Conservation (phyloP, 2,113 vertebrate genomes). For the Daboia siamensis region DNA sequence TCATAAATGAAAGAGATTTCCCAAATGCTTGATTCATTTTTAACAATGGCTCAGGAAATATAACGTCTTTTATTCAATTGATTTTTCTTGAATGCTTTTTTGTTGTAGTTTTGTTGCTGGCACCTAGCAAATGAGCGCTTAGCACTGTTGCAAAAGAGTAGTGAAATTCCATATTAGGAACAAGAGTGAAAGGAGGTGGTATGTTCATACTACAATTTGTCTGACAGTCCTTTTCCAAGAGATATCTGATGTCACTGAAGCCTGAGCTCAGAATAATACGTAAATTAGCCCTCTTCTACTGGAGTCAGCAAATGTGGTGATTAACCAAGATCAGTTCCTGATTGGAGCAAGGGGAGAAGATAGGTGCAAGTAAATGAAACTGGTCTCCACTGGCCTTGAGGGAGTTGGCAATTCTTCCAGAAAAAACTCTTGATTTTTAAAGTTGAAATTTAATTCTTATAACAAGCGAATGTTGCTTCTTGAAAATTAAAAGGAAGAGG, state of each 20-base stretch:
- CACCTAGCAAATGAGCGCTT: neutral
- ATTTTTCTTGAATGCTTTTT: neutral
- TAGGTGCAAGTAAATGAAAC: neutral
- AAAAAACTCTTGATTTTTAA: neutral
- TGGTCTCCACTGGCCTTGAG: neutral
- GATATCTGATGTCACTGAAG: constrained; percentile 18
- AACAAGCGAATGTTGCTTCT: neutral
- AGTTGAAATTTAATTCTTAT: neutral
- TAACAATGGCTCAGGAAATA: neutral
- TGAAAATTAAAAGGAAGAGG: neutral
- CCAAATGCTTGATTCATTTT: neutral
- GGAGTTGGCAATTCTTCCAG: neutral
- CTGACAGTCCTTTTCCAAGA: constrained; percentile 22
- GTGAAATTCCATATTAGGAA: neutral
- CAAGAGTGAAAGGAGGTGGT: neutral
- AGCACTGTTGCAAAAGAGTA: neutral
- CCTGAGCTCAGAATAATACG: constrained; percentile 16
- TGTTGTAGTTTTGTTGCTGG: neutral
- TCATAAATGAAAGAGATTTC: neutral
- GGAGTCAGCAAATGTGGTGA: constrained; percentile 9
- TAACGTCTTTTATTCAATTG: neutral
- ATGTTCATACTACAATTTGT: constrained; percentile 5
- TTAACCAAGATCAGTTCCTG: constrained; percentile 6
- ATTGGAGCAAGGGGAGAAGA: neutral
- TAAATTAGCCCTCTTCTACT: constrained; percentile 5